Evolutionary conservation across 2,797 vertebrate genomes (phyloP).

Genomic region (Rhinatrema bivittatum): DNA sequence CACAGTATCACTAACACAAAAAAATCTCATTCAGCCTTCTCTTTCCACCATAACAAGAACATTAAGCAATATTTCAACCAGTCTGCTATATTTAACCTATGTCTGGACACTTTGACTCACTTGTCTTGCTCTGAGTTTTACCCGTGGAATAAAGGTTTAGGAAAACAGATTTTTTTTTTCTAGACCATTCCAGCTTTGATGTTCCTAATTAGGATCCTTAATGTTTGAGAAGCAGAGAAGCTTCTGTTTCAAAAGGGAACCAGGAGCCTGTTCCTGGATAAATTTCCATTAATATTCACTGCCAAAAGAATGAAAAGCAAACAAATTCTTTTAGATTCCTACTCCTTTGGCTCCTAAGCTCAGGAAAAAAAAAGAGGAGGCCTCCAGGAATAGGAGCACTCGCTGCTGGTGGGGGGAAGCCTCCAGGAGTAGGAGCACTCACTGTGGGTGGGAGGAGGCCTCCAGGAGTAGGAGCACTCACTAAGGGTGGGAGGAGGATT

Average conservation of each 20-base stretch:
- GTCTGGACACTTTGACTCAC: conserved; percentile 7
- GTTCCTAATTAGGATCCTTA: not conserved
- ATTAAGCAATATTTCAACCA: conserved; percentile 2
- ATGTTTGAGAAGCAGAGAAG: not conserved
- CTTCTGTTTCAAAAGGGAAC: not conserved
- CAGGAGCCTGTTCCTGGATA: not conserved
- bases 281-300: not conserved
- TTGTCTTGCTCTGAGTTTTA: not conserved
- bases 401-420: too few species aligned
- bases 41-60: too few species aligned
- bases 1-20: too few species aligned
- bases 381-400: not conserved
- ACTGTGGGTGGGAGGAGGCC: too few species aligned
- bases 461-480: too few species aligned
- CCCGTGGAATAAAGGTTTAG: not conserved
- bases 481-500: too few species aligned
- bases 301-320: not conserved
- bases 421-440: too few species aligned
- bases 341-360: not conserved
- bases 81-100: conserved; percentile 12
- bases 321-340: not conserved
- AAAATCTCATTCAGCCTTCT: too few species aligned
- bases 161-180: not conserved
- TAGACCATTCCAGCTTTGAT: not conserved
- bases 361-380: not conserved